Evolutionary conservation across 2,113 vertebrate species (phyloP).

Genomic region (Geococcyx californianus): DNA sequence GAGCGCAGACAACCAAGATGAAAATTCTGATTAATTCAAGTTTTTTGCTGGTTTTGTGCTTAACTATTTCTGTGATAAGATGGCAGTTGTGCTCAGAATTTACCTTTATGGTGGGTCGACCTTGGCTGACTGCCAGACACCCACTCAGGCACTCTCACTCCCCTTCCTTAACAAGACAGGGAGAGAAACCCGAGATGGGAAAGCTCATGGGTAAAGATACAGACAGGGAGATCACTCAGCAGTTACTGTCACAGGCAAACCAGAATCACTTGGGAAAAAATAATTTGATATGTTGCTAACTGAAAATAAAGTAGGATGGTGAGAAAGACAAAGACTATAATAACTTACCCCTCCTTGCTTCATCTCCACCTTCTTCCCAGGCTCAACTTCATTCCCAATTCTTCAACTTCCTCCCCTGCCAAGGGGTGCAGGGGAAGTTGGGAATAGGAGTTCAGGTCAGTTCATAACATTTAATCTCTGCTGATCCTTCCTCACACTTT

Average conservation of each 20-base stretch:
- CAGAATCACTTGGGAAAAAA: background rate
- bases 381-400: background rate
- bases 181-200: background rate
- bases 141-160: background rate
- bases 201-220: background rate
- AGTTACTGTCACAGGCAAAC: background rate
- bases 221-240: background rate
- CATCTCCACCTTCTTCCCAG: background rate
- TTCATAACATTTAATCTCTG: background rate
- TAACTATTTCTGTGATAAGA: background rate
- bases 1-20: background rate
- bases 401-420: background rate
- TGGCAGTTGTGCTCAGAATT: background rate
- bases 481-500: background rate
- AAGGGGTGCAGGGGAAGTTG: background rate
- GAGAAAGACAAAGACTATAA: background rate
- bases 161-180: background rate
- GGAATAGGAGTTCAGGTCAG: background rate
- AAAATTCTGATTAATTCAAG: background rate
- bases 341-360: accelerated
- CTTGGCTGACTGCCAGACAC: background rate
- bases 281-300: background rate
- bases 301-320: background rate
- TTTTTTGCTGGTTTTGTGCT: background rate
- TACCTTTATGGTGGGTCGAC: background rate